Conservation (phyloP, 2,888 invertebrate species). For the Tenodera sinensis region DNA sequence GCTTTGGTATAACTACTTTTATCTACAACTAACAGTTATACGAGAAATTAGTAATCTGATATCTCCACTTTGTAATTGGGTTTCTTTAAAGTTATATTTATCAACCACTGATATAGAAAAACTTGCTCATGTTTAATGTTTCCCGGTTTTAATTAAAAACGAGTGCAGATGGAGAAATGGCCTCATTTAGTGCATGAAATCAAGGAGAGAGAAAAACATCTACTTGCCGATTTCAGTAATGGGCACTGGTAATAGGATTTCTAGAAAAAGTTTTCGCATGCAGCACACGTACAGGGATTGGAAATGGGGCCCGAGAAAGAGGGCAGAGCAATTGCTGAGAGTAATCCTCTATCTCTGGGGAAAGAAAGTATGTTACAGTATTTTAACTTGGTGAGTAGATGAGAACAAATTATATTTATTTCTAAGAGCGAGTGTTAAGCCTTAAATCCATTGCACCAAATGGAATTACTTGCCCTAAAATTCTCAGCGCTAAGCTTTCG, state of each 20-base stretch:
- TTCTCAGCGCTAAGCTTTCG: too few species aligned
- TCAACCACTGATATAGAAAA: neutral
- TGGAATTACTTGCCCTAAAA: too few species aligned
- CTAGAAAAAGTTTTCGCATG: neutral
- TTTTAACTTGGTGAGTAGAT: neutral
- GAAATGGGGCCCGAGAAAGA: neutral
- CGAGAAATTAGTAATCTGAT: too few species aligned
- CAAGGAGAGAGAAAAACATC: neutral
- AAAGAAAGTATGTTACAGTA: neutral
- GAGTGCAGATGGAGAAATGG: neutral
- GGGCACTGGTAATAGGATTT: neutral
- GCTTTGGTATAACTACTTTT: too few species aligned
- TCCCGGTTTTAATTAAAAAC: neutral
- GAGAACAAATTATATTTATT: too few species aligned
- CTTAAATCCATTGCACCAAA: too few species aligned
- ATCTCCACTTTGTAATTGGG: neutral
- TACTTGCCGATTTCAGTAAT: neutral
- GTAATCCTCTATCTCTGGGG: neutral
- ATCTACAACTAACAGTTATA: too few species aligned
- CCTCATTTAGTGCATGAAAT: neutral
- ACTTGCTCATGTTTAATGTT: neutral
- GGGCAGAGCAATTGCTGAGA: neutral
- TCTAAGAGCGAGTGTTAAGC: too few species aligned
- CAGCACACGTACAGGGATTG: neutral
- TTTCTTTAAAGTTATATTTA: neutral